Conservation (phyloP, 2,888 invertebrate species). For the Trilocha varians region DNA sequence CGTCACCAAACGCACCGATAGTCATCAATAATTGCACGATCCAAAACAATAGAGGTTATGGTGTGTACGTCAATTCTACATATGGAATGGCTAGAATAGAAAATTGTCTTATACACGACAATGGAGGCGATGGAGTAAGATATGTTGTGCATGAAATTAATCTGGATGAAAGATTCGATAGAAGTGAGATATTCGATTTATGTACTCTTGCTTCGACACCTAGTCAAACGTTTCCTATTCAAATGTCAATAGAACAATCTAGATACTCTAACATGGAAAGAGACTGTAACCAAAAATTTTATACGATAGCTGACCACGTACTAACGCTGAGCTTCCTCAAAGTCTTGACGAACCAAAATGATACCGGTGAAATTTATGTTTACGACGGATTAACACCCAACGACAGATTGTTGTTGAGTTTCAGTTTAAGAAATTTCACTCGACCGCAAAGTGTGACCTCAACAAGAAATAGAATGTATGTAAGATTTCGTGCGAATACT, state of each 20-base stretch:
- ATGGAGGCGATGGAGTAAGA: constrained; percentile 92
- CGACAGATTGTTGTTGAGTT: constrained; percentile 79
- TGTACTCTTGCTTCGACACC: constrained; percentile 88
- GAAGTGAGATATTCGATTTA: constrained; percentile 85
- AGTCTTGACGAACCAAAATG: constrained; percentile 82
- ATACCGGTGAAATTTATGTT: constrained; percentile 82
- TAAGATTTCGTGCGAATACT: constrained; percentile 84
- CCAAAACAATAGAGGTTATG: constrained; percentile 89
- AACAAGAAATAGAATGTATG: constrained; percentile 83
- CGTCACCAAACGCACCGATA: constrained; percentile 86
- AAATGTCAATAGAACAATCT: constrained; percentile 86
- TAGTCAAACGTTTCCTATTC: constrained; percentile 90
- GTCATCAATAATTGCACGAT: constrained; percentile 86
- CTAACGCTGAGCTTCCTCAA: constrained; percentile 90
- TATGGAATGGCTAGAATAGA: constrained; percentile 86
- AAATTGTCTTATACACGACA: constrained; percentile 84
- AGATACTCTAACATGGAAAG: constrained; percentile 79
- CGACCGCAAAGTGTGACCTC: constrained; percentile 92
- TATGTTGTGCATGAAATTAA: constrained; percentile 87
- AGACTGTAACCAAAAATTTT: constrained; percentile 86
- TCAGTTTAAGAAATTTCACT: constrained; percentile 86
- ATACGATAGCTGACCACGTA: constrained; percentile 83
- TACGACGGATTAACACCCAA: constrained; percentile 83
- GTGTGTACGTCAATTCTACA: constrained; percentile 91
- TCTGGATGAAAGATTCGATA: constrained; percentile 82